These are phyloP conservation scores for Tetropium fuscum DNA, from an alignment of 2,888 invertebrate genomes.

Conservation along the genomic window DNA sequence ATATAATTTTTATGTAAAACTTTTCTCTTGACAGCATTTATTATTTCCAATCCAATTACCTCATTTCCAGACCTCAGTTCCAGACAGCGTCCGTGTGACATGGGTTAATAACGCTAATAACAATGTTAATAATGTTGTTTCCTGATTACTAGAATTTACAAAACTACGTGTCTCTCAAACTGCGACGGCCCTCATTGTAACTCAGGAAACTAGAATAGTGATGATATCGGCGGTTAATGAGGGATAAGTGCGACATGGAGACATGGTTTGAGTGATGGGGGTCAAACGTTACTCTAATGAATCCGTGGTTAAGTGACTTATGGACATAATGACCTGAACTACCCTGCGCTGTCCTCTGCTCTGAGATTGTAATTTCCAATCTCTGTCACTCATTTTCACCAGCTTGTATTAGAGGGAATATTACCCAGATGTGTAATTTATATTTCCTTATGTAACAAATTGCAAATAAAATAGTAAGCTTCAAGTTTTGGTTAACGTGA, in stretches of 20 bases:
- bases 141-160: slow-evolving; percentile 33
- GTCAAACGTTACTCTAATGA: slow-evolving; percentile 46
- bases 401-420: background rate
- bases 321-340: slow-evolving; percentile 43
- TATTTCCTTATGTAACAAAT: no score
- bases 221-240: slow-evolving; percentile 44
- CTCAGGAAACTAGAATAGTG: slow-evolving; percentile 11
- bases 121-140: slow-evolving; percentile 36
- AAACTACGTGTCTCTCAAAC: slow-evolving; percentile 32
- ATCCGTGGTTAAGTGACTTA: slow-evolving; percentile 45
- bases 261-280: slow-evolving; percentile 47
- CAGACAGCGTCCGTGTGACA: slow-evolving; percentile 24
- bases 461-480: no score
- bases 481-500: background rate
- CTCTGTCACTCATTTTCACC: background rate
- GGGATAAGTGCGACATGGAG: slow-evolving; percentile 46
- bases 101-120: slow-evolving; percentile 37
- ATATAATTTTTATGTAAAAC: no score
- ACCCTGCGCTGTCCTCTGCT: slow-evolving; percentile 17
- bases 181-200: slow-evolving; percentile 22
- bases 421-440: background rate
- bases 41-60: slow-evolving; percentile 44
- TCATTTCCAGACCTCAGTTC: slow-evolving; percentile 34
- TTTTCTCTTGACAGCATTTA: no score
- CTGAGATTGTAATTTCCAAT: background rate